Base-by-base conservation (phyloP, 2,113 vertebrate genomes). In the Peromyscus polionotus region DNA sequence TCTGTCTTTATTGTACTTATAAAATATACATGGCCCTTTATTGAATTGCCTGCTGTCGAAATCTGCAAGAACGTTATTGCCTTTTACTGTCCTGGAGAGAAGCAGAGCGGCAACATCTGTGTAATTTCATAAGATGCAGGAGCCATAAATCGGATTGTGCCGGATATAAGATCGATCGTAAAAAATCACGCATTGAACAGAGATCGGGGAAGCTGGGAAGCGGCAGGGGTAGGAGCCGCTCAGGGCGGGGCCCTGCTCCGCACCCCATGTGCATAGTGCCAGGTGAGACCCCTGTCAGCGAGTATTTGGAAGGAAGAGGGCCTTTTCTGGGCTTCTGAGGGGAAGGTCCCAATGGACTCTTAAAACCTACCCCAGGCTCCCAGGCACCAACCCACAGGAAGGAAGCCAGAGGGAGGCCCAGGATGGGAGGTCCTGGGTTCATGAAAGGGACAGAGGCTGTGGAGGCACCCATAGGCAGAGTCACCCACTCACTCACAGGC, bases 11-110 rank as follows among this genome's bases (percentile, higher is more conserved):
- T 99, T 99, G 98, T 98, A 98, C 98, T 99, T 99, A 99, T 99
- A 99, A 99, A 99, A 99, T 99, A 99, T 99, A 99, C 98, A 99
- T 99, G 98, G 97, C 97, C 94, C 98, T 98, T 99, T 99, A 99
- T 99, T 99, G 99, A 99, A 99, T 99, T 99, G 98, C 98, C 98
- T 98, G 98, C 99, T 99, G 99, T 99, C 97, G 76, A 98, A 99
- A 99, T 99, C 98, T 99, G 98, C 99, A 99, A 98, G 98, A 98
- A 99, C 98, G 98, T 99, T 99, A 99, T 99, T 99, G 99, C 99
- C 98, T 99, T 99, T 99, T 99, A 98, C 99, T 99, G 98, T 99
- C 98, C 98, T 98, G 98, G 98, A 99, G 99, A 99, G 98, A 98
- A 98, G 98, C 98, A 97, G 98, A 98, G 98, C 98, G 97, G 98